These are phyloP conservation scores for Xerus inauris DNA, from an alignment of 2,113 vertebrate species.

Conservation along the genomic window DNA sequence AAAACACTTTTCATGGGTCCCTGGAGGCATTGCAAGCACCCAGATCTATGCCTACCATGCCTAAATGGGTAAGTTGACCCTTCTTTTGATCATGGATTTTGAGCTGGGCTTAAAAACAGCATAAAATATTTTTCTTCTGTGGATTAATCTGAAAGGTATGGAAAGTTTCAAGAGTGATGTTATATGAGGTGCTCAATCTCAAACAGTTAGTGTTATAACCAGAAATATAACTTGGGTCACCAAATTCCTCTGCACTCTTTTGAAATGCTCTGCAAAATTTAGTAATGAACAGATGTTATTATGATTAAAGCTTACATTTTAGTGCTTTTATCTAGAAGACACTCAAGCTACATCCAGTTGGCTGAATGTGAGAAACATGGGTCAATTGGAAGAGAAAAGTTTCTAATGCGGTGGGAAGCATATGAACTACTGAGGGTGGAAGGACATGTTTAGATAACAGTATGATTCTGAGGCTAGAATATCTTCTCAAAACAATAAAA, in stretches of 20 bases:
- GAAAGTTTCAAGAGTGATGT: neutral
- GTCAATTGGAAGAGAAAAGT: neutral
- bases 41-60: neutral
- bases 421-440: neutral
- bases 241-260: neutral
- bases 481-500: neutral
- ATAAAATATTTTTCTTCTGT: neutral
- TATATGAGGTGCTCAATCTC: neutral
- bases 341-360: neutral
- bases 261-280: slow-evolving; percentile 35
- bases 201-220: neutral
- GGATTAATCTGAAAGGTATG: neutral
- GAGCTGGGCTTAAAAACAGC: neutral
- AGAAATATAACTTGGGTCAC: slow-evolving; percentile 27
- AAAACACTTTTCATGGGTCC: neutral
- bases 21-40: neutral
- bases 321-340: neutral
- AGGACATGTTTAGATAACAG: neutral
- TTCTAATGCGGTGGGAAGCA: fast-evolving
- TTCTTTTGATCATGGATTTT: neutral
- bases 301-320: slow-evolving; percentile 13
- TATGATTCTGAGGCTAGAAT: neutral
- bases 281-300: slow-evolving; percentile 18
- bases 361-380: neutral
- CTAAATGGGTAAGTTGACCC: neutral